Base-by-base conservation (phyloP, 2,113 vertebrate species). In the Percopsis transmontana region DNA sequence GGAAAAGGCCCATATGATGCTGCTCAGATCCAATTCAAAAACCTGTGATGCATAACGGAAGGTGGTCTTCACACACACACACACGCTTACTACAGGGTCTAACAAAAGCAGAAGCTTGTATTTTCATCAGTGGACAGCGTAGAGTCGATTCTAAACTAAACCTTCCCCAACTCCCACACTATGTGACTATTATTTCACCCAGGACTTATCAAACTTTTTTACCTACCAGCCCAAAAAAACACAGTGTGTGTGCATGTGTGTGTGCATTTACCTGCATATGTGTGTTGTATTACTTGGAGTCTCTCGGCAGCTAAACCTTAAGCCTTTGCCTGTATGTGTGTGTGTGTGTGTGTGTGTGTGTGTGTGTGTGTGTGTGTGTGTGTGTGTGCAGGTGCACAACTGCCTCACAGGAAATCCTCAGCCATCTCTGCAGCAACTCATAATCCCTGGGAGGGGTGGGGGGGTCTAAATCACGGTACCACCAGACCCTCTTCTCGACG, bases 401-500 rank as follows among this genome's bases (percentile, higher is more conserved):
- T 47, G 10, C 45, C n/a, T 10, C 45, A 33, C 27, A 33, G 27
- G 47, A 16, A 50, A 6, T 20, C 19, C 14, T 10, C 2, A 19
- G 48, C n/a, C 48, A 51, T 19, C 5, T 8, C 40, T 18, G 16
- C 18, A 48, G 42, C 56, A 54, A 21, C 54, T 59, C 53, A 57
- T 81, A 76, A 83, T 83, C 78, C 58, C 38, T 41, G 2, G 20
- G 58, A 44, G 21, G 18, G 50, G 8, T 20, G 13, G 19, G 6
- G n/a, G 47, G 38, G 1, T 0, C 58, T 21, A 10, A 68, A 70
- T 69, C 68, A 55, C 45, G 10, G 51, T 38, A 24, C 24, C 39
- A 79, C 44, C 61, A 20, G 54, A 72, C 69, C 61, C 20, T 11
- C 44, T 42, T 12, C 58, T 39, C 47, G 58, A 55, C 68, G 10